phyloP scores from a whole-genome alignment of 1,140 invertebrate genomes.

The Drosophila nebulosa region DNA sequence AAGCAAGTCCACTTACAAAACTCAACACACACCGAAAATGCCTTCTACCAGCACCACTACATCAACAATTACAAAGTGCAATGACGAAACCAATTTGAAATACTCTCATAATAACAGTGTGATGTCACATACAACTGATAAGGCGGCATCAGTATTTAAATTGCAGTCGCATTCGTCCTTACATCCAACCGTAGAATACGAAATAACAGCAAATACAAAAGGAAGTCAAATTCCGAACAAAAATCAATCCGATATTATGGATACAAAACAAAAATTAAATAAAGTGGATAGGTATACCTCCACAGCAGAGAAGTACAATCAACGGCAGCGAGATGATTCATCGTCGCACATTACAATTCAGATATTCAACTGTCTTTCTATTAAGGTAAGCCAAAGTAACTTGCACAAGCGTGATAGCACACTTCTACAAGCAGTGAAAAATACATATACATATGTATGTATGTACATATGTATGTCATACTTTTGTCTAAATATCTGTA shows the following conservation, averaged over 20 bases:
- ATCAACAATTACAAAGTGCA: conserved; percentile 29
- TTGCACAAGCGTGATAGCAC: conserved; percentile 54
- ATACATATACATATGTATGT: conserved; percentile 12
- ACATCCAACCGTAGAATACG: conserved; percentile 12
- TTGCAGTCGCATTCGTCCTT: conserved; percentile 32
- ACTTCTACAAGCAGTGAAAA: not conserved
- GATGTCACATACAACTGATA: conserved; percentile 23
- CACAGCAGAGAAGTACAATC: conserved; percentile 41
- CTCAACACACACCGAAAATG: conserved; percentile 61
- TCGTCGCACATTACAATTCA: conserved; percentile 75
- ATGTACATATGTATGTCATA: conserved; percentile 2
- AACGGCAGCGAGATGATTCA: conserved; percentile 73
- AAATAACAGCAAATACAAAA: conserved; percentile 16
- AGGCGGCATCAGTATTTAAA: conserved; percentile 34
- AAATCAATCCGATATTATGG: not conserved
- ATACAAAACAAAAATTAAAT: conserved; percentile 20
- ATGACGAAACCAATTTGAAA: conserved; percentile 28
- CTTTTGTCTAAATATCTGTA: too few species aligned
- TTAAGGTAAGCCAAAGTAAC: conserved; percentile 77
- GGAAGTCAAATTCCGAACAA: conserved; percentile 11
- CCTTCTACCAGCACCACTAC: conserved; percentile 32
- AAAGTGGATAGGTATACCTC: conserved; percentile 25
- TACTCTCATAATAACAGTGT: conserved; percentile 35
- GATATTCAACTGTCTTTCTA: conserved; percentile 80
- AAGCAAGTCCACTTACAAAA: conserved; percentile 38